Conservation (phyloP, 2,797 vertebrate genomes). For the Poliocrania exsul region DNA sequence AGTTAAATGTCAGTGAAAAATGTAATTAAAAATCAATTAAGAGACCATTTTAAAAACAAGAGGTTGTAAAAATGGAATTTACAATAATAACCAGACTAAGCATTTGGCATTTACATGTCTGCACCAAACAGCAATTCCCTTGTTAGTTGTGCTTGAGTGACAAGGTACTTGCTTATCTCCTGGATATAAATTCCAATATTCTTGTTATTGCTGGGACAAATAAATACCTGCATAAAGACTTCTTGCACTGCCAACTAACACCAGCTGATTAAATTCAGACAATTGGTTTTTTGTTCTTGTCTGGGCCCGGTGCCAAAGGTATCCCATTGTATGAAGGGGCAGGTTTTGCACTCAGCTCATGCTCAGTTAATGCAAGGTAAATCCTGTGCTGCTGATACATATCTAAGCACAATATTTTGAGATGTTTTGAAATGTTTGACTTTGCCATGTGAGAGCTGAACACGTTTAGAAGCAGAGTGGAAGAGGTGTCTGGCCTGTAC, state of each 20-base stretch:
- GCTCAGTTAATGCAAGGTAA: not conserved
- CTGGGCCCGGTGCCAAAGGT: conserved; percentile 13
- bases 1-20: conserved; percentile 53
- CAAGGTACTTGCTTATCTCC: conserved; percentile 41
- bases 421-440: not conserved
- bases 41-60: conserved; percentile 33
- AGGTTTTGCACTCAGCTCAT: not conserved
- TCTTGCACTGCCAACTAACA: conserved; percentile 31
- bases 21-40: conserved; percentile 64
- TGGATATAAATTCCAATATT: conserved; percentile 45
- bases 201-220: conserved; percentile 42
- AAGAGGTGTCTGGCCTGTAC: not conserved
- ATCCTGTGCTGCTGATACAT: not conserved
- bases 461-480: not conserved
- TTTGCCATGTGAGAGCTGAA: not conserved
- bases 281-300: not conserved
- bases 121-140: conserved; percentile 22
- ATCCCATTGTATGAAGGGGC: not conserved
- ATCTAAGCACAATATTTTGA: not conserved
- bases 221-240: conserved; percentile 49
- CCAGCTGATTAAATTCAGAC: conserved; percentile 48
- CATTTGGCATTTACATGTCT: conserved; percentile 49
- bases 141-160: conserved; percentile 50
- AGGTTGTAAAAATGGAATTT: conserved; percentile 53
- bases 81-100: conserved; percentile 42